A percentile compares a stretch with the other conserved stretches of the same genome.
These are phyloP conservation scores for Lasioglossum figueresi DNA, from an alignment of 2,888 invertebrate genomes.

Conservation along the genomic window DNA sequence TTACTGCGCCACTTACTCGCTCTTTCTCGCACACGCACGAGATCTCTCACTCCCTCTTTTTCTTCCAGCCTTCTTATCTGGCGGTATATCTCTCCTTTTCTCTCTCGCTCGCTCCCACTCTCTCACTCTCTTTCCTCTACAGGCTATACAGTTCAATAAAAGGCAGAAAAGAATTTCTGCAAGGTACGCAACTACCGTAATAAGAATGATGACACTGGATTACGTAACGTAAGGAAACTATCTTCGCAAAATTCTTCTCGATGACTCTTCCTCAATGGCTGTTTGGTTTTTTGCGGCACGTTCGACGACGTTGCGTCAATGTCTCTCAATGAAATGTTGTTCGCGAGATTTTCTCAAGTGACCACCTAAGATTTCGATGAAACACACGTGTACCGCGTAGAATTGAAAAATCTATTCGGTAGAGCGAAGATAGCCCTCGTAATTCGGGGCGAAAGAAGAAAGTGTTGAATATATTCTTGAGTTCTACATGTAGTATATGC, in stretches of 20 bases:
- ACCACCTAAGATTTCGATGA: not conserved
- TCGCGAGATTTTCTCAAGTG: not conserved
- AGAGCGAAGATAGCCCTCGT: not conserved
- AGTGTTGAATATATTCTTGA: not conserved
- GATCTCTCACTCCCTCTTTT: not conserved
- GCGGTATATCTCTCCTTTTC: not conserved
- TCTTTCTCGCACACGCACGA: not conserved
- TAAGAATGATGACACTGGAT: constrained; percentile 49
- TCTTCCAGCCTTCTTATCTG: constrained; percentile 15
- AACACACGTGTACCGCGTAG: not conserved
- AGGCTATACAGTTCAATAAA: constrained; percentile 35
- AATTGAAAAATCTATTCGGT: not conserved
- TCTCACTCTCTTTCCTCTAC: constrained; percentile 12
- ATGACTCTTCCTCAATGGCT: constrained; percentile 48
- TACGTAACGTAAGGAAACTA: constrained; percentile 48
- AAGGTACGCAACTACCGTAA: constrained; percentile 50
- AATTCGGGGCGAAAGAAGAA: not conserved
- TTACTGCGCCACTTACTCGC: constrained; percentile 8
- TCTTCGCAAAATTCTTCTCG: constrained; percentile 46
- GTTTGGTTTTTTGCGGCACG: constrained; percentile 32
- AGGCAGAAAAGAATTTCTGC: constrained; percentile 53
- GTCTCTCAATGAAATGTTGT: constrained; percentile 18
- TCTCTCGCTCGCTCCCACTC: not conserved
- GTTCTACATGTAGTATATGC: not conserved
- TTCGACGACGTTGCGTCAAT: not conserved